These are phyloP conservation scores for Thysanoteuthis rhombus DNA, from an alignment of 2,888 invertebrate genomes.

Conservation along the genomic window DNA sequence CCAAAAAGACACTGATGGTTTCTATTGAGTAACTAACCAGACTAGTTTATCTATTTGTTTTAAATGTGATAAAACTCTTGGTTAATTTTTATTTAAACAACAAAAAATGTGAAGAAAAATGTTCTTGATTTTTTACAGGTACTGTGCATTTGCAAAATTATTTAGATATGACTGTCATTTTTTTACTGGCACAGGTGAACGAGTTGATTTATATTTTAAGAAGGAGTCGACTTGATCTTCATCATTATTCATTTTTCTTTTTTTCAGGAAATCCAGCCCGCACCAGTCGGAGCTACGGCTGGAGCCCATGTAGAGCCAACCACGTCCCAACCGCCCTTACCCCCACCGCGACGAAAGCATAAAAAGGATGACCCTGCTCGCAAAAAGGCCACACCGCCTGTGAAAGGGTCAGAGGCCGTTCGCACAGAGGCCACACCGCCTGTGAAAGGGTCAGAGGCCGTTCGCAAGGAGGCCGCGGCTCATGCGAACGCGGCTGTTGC, in stretches of 20 bases:
- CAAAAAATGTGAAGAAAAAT: no score
- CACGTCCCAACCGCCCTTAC: not conserved
- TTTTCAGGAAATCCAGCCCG: constrained; percentile 20
- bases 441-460: constrained; percentile 12
- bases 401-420: constrained; percentile 12
- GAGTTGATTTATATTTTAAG: no score
- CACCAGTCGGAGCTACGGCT: constrained; percentile 14
- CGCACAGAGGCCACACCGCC: not conserved
- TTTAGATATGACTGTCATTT: no score
- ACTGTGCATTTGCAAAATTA: no score
- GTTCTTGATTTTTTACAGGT: no score
- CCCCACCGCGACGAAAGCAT: constrained; percentile 19
- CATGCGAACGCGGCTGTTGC: not conserved
- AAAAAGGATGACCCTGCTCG: not conserved
- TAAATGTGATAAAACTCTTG: no score
- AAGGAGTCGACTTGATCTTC: not conserved
- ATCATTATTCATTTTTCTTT: not conserved
- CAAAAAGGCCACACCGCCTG: not conserved
- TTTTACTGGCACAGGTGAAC: no score
- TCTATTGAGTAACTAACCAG: no score
- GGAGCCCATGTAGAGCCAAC: not conserved
- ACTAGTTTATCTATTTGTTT: no score
- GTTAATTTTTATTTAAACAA: no score
- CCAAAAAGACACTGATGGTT: no score
- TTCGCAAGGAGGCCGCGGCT: not conserved